phyloP scores from a whole-genome alignment of 2,113 vertebrate genomes.

The Anseranas semipalmata region DNA sequence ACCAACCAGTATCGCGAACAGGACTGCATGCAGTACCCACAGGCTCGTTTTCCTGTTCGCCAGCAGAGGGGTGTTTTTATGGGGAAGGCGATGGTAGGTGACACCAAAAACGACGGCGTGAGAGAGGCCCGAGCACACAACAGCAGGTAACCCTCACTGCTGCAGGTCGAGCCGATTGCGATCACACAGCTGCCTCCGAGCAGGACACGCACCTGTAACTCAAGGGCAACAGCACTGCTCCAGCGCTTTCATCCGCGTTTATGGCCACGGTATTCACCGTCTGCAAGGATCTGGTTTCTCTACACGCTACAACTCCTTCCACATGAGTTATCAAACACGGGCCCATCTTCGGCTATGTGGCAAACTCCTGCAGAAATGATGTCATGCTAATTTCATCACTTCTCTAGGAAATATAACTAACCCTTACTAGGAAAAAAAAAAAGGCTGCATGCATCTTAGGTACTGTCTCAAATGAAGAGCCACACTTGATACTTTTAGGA shows the following conservation, averaged over 20 bases:
- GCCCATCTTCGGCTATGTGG: neutral
- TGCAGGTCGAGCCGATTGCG: neutral
- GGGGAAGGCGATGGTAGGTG: neutral
- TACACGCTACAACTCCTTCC: neutral
- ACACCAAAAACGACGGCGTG: neutral
- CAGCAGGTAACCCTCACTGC: neutral
- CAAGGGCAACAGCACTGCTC: neutral
- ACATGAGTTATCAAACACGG: neutral
- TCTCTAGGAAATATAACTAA: neutral
- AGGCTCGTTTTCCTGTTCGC: neutral
- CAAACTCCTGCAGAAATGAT: neutral
- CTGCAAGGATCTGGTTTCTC: neutral
- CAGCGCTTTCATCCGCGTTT: neutral
- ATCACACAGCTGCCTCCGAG: neutral
- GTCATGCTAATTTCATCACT: neutral
- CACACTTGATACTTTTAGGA: constrained; percentile 26
- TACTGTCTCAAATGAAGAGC: neutral
- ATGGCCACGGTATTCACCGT: neutral
- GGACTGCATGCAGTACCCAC: neutral
- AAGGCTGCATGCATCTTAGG: neutral
- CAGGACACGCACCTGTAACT: neutral
- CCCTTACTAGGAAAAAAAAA: neutral
- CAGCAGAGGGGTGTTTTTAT: neutral
- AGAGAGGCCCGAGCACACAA: rapidly evolving
- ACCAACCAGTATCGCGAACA: neutral